Evolutionary conservation across 2,113 vertebrate species (phyloP).

Genomic region (Apodemus sylvaticus): DNA sequence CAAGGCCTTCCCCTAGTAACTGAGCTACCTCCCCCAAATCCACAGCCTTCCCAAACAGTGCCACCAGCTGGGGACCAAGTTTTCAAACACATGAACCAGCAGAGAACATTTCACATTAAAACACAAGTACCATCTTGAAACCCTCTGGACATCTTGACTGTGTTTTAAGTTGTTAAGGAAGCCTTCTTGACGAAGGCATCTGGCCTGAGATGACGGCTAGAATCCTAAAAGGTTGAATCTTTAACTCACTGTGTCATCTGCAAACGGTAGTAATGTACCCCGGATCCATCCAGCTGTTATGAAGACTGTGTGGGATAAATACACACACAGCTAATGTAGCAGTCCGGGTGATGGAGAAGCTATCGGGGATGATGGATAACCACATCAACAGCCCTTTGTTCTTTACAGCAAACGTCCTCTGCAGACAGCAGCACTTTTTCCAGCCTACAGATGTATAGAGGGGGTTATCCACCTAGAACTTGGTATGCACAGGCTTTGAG

Average conservation of each 20-base stretch:
- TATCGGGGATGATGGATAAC: not conserved
- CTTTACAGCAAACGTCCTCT: not conserved
- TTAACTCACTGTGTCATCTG: not conserved
- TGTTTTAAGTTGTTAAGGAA: not conserved
- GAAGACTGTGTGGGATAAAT: not conserved
- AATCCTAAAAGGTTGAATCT: not conserved
- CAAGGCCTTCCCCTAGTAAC: not conserved
- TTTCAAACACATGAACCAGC: not conserved
- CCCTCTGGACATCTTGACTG: not conserved
- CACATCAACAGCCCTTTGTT: not conserved
- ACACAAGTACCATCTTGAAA: not conserved
- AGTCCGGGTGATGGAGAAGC: not conserved
- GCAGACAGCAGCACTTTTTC: not conserved
- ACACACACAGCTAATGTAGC: not conserved
- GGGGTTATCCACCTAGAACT: conserved; percentile 20
- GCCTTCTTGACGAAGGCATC: not conserved
- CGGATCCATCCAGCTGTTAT: not conserved
- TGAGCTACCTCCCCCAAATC: no score
- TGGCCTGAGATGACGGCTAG: not conserved
- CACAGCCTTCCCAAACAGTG: not conserved
- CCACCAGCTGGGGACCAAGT: not conserved
- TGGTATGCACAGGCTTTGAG: conserved; percentile 46
- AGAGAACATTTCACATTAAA: not conserved
- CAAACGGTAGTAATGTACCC: not conserved
- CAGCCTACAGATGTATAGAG: not conserved